Base-by-base conservation (phyloP, 2,888 invertebrate species). In the Tetanocera ferruginea region DNA sequence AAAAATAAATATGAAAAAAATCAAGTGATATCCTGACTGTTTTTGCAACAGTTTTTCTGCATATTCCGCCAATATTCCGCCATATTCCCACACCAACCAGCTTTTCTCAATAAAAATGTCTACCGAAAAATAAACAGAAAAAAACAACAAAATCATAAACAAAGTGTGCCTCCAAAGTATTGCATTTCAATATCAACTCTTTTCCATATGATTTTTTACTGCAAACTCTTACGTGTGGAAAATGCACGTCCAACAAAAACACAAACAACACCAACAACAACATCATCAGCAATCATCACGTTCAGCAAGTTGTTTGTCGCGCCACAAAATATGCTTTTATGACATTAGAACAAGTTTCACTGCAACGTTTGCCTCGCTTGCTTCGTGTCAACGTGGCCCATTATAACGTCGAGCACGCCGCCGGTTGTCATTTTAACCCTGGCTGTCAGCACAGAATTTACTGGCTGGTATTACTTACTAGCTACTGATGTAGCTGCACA, bases 391-490 rank as follows among this genome's bases (percentile, higher is more conserved):
- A 49, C 49, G 25, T 69, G 69, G 49, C 51, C 69, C 51, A 49
- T 66, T 66, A 66, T 66, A 34, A n/a, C 43, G 67, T 51, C 23
- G 37, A 81, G 83, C 83, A 23, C 82, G 83, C 83, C 82, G 83
- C 83, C 86, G 85, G 85, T 85, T 85, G 85, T 85, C 85, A 85
- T 85, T 85, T 85, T 86, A 85, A 86, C 85, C 85, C 83, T 81
- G 83, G 85, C 86, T 85, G 85, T 86, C 84, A 84, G 81, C 83
- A 62, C 6, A 55, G 77, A 67, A 67, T 43, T 67, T 49, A 5
- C 37, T 4, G 14, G 17, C 23, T 23, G 11, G 60, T 60, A 28
- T 60, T 60, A 60, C 60, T 43, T 43, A 43, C 43, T 43, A 11
- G 14, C 11, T 43, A 43, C 43, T 43, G 43, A 11, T 43, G 43